phyloP scores from a whole-genome alignment of 2,113 vertebrate species.

The Murina feae region DNA sequence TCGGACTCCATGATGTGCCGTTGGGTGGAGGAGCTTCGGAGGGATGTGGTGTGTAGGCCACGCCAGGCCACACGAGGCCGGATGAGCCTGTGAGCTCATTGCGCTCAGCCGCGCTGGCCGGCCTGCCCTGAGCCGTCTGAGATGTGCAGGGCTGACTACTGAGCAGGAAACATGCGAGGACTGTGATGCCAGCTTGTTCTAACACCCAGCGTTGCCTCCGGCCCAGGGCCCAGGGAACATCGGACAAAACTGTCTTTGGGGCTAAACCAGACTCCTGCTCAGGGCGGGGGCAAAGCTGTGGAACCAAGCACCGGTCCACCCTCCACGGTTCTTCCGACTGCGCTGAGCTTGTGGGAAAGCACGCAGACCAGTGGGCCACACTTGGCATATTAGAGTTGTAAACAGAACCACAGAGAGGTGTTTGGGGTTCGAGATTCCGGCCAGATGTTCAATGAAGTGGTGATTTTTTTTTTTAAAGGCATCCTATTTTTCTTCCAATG shows the following conservation, averaged over 20 bases:
- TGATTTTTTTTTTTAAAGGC: not conserved
- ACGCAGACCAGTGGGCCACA: not conserved
- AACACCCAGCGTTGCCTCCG: not conserved
- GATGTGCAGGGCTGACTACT: rapidly evolving
- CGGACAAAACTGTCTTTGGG: not conserved
- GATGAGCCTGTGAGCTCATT: not conserved
- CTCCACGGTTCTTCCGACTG: not conserved
- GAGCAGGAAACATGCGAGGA: not conserved
- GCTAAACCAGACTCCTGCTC: not conserved
- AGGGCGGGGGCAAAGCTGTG: not conserved
- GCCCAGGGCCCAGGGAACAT: not conserved
- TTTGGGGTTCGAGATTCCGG: not conserved
- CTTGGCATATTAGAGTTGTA: not conserved
- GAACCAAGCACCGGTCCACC: rapidly evolving
- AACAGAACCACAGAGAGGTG: not conserved
- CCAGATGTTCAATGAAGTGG: not conserved
- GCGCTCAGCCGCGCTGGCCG: rapidly evolving
- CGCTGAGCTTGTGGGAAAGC: not conserved
- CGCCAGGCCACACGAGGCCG: rapidly evolving
- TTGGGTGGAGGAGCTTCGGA: not conserved
- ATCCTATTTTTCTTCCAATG: not conserved
- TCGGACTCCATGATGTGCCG: not conserved
- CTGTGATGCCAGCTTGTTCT: not conserved
- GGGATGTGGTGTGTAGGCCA: rapidly evolving
- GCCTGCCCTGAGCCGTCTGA: not conserved